Base-by-base conservation (phyloP, 1,140 invertebrate species). In the Drosophila elegans region DNA sequence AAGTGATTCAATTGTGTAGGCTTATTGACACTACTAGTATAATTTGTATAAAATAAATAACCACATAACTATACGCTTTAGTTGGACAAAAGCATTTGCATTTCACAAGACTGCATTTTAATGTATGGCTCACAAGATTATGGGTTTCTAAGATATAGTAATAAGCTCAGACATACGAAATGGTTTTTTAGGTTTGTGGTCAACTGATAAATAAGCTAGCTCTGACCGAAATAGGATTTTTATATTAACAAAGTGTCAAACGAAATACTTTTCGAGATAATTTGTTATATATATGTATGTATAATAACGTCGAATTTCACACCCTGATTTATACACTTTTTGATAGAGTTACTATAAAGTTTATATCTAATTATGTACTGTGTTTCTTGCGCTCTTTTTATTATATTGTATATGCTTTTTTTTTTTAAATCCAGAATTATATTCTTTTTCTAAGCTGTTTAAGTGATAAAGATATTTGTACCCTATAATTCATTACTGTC, bases 1-100 rank as follows among this genome's bases (percentile, higher is more conserved):
- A 51, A 51, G 48, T 1, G 5, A 51, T 16, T 34, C 11, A 13
- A 51, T 4, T 41, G 3, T 32, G n/a, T 51, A 44, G 13, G 42
- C 21, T 11, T 11, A 25, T 4, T 25, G 3, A 12, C 4, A 10
- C 4, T 39, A 39, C 11, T 39, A 39, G 38, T n/a, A n/a, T 39
- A 12, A 39, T 12, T 39, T 39, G 49, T 51, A 12, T 51, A 36
- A 34, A 51, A 51, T 36, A 51, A 51, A 51, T 39, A 39, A 12
- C 12, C 12, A 12, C 4, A 12, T 36, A 34, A 11, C 13, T 34
- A 5, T 48, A 51, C 1, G 9, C 49, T 34, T 13, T 51, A 16
- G n/a, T 34, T 34, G n/a, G 13, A 34, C 48, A 11, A 48, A 27
- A 11, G 1, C 13, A 16, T 29, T 4, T 49, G n/a, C 12, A 3